These are phyloP conservation scores for Subacronicta megacephala DNA, from an alignment of 2,888 invertebrate genomes.

Conservation along the genomic window DNA sequence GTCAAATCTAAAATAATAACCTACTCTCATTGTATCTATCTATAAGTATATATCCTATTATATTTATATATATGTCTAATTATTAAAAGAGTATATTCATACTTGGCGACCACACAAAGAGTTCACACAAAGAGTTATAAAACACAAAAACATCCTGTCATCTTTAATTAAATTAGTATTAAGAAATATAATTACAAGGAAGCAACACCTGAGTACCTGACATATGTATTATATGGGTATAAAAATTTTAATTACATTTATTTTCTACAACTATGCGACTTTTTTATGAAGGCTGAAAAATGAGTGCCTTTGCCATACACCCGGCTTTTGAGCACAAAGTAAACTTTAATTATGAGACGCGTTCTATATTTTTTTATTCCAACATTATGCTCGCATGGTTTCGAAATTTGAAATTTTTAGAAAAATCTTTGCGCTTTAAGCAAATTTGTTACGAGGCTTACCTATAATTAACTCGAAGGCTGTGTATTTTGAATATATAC, in stretches of 20 bases:
- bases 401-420: constrained; percentile 28
- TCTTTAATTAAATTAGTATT: background rate
- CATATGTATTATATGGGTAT: constrained; percentile 14
- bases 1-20: too few species aligned
- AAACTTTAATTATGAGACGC: constrained; percentile 46
- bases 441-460: background rate
- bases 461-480: too few species aligned
- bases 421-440: constrained; percentile 2
- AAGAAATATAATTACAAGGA: constrained; percentile 13
- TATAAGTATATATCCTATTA: too few species aligned
- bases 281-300: constrained; percentile 45
- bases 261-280: constrained; percentile 23
- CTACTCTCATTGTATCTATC: too few species aligned
- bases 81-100: background rate
- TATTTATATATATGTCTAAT: too few species aligned
- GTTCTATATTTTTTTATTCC: constrained; percentile 26
- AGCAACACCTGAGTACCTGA: constrained; percentile 26
- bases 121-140: background rate
- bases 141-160: background rate
- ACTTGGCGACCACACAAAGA: background rate
- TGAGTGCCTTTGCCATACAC: constrained; percentile 44
- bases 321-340: constrained; percentile 45
- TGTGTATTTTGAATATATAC: too few species aligned
- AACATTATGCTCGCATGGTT: constrained; percentile 21
- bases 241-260: constrained; percentile 40